Evolutionary conservation across 2,113 vertebrate species (phyloP), one percentile per base, ranked within the genome.

Genomic region (Dryoscopus gambensis): DNA sequence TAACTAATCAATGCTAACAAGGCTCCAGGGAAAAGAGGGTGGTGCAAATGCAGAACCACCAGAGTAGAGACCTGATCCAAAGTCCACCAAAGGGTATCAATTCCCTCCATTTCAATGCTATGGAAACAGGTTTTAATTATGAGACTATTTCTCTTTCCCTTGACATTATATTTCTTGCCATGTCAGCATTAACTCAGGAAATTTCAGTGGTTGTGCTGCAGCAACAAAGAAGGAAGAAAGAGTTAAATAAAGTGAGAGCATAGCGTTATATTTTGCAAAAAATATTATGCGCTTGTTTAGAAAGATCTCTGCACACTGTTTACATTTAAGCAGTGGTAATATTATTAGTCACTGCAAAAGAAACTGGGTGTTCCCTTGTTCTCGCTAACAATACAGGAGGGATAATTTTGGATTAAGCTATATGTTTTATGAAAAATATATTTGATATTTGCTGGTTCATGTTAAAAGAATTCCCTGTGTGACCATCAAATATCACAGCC

Each of bases 281-380:
- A 71, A 64, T 40, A 42, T 24, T 24, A 33, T 84, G 42, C 3
- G 15, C 90, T 95, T 93, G 52, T 93, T 88, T 70, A 81, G 53
- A 75, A 74, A 75, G 37, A 33, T 60, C 57, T 75, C 46, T 76
- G 69, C 40, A 63, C 57, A 39, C 31, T 87, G 80, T 92, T 97
- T 93, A 77, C 24, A 75, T 91, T 94, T 89, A 87, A 92, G 65
- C 75, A 83, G 46, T 73, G 86, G 71, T 92, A 88, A 94, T 88
- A 86, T 79, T 91, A 94, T 96, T 95, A 96, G 92, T 94, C 91
- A 94, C 55, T 91, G 89, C 40, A 49, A 62, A 91, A 96, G 81
- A 94, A 93, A 90, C 79, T 95, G 96, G 93, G 94, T 91, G 89
- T 97, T 97, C 86, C 93, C 91, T 83, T 89, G 46, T 82, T 84